These are phyloP conservation scores for Baronia brevicornis DNA, from an alignment of 2,888 invertebrate genomes.

Conservation along the genomic window DNA sequence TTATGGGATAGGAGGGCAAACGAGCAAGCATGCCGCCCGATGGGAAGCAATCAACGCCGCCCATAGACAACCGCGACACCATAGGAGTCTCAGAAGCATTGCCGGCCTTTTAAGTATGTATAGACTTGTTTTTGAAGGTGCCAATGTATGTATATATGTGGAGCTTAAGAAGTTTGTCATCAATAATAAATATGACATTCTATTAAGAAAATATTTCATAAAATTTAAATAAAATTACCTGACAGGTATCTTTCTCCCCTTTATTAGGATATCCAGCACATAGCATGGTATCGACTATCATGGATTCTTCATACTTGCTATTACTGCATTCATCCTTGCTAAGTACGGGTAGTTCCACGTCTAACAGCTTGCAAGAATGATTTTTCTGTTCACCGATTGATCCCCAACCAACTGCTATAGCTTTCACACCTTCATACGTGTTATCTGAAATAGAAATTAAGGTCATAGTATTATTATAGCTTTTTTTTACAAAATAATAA, in stretches of 20 bases:
- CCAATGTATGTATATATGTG: no score
- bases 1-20: no score
- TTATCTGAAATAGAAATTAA: constrained; percentile 34
- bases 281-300: constrained; percentile 92
- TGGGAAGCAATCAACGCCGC: no score
- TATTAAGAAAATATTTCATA: no score
- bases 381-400: constrained; percentile 87
- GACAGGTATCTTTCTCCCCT: constrained; percentile 87
- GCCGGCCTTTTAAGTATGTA: no score
- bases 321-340: constrained; percentile 81
- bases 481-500: constrained; percentile 1
- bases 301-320: constrained; percentile 85
- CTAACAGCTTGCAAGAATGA: constrained; percentile 86
- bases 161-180: no score
- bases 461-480: background rate
- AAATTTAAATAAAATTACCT: constrained; percentile 79
- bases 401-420: constrained; percentile 91
- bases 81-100: no score
- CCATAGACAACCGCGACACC: no score
- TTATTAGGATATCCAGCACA: constrained; percentile 85
- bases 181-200: no score
- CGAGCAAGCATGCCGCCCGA: no score
- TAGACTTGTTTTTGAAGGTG: no score
- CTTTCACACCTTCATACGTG: constrained; percentile 77
- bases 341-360: constrained; percentile 83